Percentiles rank a stretch among this genome's conserved stretches.
phyloP scores from a whole-genome alignment of 2,888 invertebrate genomes.

The Athetis lepigone region DNA sequence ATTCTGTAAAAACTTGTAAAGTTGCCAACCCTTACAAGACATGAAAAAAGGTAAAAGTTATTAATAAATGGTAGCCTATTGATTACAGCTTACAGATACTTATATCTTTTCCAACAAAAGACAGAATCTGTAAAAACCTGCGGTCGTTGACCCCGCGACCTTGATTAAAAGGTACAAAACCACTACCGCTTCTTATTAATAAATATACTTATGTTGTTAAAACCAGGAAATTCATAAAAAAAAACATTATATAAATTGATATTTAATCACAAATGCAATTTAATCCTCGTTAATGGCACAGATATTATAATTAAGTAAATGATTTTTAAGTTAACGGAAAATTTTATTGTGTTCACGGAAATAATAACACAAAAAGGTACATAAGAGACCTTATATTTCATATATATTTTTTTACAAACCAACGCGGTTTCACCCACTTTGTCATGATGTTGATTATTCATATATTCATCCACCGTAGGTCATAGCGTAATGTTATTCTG shows the following conservation, averaged over 20 bases:
- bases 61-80: neutral
- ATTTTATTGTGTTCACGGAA: constrained; percentile 2
- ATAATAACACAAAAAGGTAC: too few species aligned
- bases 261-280: constrained; percentile 39
- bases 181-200: neutral
- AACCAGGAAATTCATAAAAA: constrained; percentile 20
- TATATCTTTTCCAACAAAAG: neutral
- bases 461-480: too few species aligned
- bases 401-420: too few species aligned
- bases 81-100: neutral
- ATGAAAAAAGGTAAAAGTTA: neutral
- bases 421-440: too few species aligned
- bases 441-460: too few species aligned
- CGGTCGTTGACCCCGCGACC: constrained; percentile 21
- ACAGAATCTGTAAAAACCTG: constrained; percentile 13
- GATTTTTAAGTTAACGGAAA: constrained; percentile 24
- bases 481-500: too few species aligned
- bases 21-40: too few species aligned
- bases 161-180: constrained; percentile 2
- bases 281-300: constrained; percentile 1
- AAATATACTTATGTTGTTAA: neutral
- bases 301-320: constrained; percentile 19
- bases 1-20: too few species aligned
- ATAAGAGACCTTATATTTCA: too few species aligned
- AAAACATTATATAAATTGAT: constrained; percentile 17